Conservation (phyloP, 2,797 vertebrate species). For the Garrulus glandarius region DNA sequence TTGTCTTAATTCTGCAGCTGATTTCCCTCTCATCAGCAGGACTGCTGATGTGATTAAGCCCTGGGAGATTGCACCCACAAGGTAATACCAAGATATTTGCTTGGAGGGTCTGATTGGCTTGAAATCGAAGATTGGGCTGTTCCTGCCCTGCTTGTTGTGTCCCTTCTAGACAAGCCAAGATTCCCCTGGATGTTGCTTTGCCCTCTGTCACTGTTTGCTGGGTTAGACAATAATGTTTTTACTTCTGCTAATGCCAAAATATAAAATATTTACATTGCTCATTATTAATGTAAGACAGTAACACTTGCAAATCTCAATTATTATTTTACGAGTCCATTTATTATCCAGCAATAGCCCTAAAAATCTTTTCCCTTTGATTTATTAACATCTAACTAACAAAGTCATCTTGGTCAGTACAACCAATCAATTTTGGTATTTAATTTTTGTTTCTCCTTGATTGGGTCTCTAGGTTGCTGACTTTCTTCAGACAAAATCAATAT, state of each 20-base stretch:
- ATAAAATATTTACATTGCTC: constrained; percentile 6
- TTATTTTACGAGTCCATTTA: constrained; percentile 61
- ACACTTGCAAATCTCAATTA: constrained; percentile 47
- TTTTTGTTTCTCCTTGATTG: constrained; percentile 86
- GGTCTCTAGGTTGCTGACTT: constrained; percentile 79
- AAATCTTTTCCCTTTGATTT: constrained; percentile 84
- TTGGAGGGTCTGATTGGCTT: neutral
- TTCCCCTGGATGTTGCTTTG: neutral
- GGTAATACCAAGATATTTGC: neutral
- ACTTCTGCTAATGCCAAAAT: neutral
- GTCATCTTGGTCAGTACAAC: constrained; percentile 80
- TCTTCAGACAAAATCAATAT: constrained; percentile 81
- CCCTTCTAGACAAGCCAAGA: neutral
- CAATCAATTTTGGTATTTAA: constrained; percentile 91
- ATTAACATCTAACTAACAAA: constrained; percentile 86
- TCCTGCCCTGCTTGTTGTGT: neutral
- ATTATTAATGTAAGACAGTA: constrained; percentile 43
- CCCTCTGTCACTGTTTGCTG: neutral
- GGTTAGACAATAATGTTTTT: neutral
- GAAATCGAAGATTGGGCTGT: neutral
- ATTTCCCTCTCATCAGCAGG: neutral
- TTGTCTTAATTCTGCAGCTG: neutral
- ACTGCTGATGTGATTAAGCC: neutral
- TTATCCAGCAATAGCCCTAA: constrained; percentile 36
- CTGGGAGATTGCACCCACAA: neutral